A percentile compares a stretch with the other conserved stretches of the same genome.
These are phyloP conservation scores for Aleiodes sp. DNA, from an alignment of 1,140 invertebrate species.

Conservation along the genomic window DNA sequence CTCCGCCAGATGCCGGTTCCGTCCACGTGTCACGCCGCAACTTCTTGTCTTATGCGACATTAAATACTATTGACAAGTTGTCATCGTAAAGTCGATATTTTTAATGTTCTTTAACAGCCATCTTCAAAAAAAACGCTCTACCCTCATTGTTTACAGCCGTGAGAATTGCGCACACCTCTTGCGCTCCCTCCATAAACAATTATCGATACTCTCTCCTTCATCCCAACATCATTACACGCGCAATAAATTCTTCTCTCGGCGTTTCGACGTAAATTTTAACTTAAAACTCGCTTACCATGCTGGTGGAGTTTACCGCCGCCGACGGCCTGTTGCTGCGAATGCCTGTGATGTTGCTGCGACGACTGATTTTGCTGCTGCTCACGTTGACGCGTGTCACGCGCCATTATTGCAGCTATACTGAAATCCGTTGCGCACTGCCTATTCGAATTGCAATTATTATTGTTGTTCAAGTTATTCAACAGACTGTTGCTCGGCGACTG, in stretches of 20 bases:
- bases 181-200: too few species aligned
- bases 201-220: too few species aligned
- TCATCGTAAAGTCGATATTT: neutral
- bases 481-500: slow-evolving; percentile 60
- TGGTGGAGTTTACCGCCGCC: slow-evolving; percentile 58
- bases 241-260: too few species aligned
- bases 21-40: neutral
- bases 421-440: slow-evolving; percentile 86
- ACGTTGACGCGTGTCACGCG: slow-evolving; percentile 72
- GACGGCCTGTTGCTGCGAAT: slow-evolving; percentile 55
- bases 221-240: too few species aligned
- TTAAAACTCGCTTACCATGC: slow-evolving; percentile 59
- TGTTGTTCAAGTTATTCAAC: slow-evolving; percentile 60
- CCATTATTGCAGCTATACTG: slow-evolving; percentile 94
- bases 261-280: too few species aligned
- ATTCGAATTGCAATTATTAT: slow-evolving; percentile 61
- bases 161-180: too few species aligned
- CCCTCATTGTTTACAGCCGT: neutral
- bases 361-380: slow-evolving; percentile 41
- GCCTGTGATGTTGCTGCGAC: slow-evolving; percentile 44
- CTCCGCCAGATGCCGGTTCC: neutral
- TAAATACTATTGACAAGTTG: neutral
- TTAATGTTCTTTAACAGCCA: neutral
- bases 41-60: neutral
- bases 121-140: neutral